Evolutionary conservation across 1,140 invertebrate species (phyloP), one percentile per base, ranked within the genome.

Genomic region (Tetramorium alpestre): DNA sequence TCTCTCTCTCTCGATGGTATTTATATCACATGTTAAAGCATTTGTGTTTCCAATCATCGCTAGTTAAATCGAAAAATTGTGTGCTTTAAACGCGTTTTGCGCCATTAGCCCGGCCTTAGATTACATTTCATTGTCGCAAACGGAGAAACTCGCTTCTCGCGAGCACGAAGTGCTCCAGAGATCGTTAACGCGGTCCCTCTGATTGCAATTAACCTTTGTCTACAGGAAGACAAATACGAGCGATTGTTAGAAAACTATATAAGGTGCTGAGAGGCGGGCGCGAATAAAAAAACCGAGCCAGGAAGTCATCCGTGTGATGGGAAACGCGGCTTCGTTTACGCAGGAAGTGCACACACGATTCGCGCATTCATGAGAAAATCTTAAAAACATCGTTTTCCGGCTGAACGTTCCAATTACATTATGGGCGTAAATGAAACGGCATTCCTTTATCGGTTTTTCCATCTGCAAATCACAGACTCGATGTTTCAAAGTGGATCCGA

Each of bases 161-260:
- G 44, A 49, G 16, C 51, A 58, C 6, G 25, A 58, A 73, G 67
- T 72, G 33, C 51, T 11, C 6, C 67, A 22, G 25, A 8, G 22
- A 22, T 60, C 67, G 47, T 84, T 84, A 84, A 75, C 69, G 22
- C 80, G n/a, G 28, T 84, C 54, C 44, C 25, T 84, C 69, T 33
- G 54, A 84, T 84, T 75, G 80, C 58, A 84, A 84, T 84, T 84
- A 84, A 84, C 80, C 69, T 82, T 28, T 41, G 80, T 58, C 54
- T 49, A 60, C 54, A 44, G 28, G 10, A 84, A 47, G 69, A 67
- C 13, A 84, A 84, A 60, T 84, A 84, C 41, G 69, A n/a, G 41
- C 69, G 56, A 84, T 84, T 81, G 78, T 70, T 81, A 73, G 67
- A 49, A 62, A 84, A 60, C 69, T 84, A 70, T 60, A 72, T 54